Evolutionary conservation across 2,888 invertebrate genomes (phyloP).

Genomic region (Atethmia centrago): DNA sequence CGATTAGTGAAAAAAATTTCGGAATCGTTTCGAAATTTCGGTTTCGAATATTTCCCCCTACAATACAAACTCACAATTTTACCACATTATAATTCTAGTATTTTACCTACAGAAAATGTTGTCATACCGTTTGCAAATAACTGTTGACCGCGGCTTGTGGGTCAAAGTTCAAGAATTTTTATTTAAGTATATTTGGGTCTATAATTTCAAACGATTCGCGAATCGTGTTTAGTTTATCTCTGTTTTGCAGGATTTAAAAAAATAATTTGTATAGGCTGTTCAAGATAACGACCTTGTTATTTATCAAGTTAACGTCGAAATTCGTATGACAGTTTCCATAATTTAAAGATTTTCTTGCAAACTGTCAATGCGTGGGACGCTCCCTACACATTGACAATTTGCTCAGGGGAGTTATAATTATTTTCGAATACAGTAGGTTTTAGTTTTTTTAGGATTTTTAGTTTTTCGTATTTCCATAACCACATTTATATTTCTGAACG

Average conservation of each 20-base stretch:
- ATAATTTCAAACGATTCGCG: conserved; percentile 2
- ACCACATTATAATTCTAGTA: too few species aligned
- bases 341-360: not conserved
- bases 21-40: too few species aligned
- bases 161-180: conserved; percentile 36
- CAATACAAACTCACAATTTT: too few species aligned
- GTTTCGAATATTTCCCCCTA: too few species aligned
- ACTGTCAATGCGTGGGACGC: not conserved
- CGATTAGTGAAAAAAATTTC: too few species aligned
- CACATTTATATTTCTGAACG: not conserved
- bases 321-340: not conserved
- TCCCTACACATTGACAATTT: too few species aligned
- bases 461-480: not conserved
- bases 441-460: too few species aligned
- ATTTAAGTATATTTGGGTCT: not conserved
- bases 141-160: not conserved
- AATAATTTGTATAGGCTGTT: not conserved
- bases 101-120: too few species aligned
- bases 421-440: not conserved
- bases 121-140: conserved; percentile 24
- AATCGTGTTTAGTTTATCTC: not conserved
- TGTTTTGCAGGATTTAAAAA: not conserved
- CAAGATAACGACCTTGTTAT: conserved; percentile 1
- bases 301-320: not conserved
- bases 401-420: not conserved